Conservation (phyloP, 2,113 vertebrate species). For the Zosterops hypoxanthus region DNA sequence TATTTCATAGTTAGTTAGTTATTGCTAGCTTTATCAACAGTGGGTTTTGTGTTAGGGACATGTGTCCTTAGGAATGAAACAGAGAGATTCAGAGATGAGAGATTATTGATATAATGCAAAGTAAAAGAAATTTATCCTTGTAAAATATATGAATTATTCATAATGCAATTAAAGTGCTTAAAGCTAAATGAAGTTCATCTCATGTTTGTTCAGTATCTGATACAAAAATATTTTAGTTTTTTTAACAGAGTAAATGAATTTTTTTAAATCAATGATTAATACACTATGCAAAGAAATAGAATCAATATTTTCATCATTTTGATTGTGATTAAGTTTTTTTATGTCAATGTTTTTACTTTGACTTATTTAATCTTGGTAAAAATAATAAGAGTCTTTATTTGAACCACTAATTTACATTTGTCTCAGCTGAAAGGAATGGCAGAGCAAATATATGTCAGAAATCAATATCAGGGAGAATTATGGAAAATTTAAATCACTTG, state of each 20-base stretch:
- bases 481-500: background rate
- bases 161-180: background rate
- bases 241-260: background rate
- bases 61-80: background rate
- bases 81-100: background rate
- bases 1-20: background rate
- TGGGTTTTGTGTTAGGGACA: background rate
- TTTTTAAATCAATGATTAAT: background rate
- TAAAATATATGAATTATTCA: background rate
- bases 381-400: background rate
- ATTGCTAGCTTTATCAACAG: background rate
- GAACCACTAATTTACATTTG: slow-evolving; percentile 32
- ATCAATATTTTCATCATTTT: background rate
- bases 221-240: background rate
- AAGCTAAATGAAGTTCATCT: background rate
- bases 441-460: slow-evolving; percentile 46
- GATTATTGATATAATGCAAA: background rate
- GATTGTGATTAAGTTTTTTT: slow-evolving; percentile 18
- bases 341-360: slow-evolving; percentile 1
- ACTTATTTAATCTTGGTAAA: slow-evolving; percentile 31
- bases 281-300: background rate
- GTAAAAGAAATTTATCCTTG: background rate
- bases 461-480: background rate
- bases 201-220: background rate
- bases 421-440: background rate